Evolutionary conservation across 1,140 invertebrate genomes (phyloP).

Genomic region (Anoplophora glabripennis): DNA sequence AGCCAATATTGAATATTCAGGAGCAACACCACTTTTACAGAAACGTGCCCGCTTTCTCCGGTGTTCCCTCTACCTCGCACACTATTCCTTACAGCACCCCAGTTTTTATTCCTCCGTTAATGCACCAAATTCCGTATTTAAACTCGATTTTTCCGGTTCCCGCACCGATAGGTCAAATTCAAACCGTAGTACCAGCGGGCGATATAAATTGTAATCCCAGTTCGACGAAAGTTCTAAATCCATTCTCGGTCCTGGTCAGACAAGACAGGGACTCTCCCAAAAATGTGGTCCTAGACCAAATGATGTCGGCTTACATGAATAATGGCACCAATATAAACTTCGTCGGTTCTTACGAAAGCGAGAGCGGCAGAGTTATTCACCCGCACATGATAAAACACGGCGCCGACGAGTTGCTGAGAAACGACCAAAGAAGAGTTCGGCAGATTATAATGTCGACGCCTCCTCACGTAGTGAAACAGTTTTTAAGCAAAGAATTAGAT

Average conservation of each 20-base stretch:
- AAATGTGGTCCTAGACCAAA: too few species aligned
- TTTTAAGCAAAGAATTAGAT: slow-evolving; percentile 21
- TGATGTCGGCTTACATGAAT: too few species aligned
- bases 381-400: not conserved
- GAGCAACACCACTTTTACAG: not conserved
- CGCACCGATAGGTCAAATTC: too few species aligned
- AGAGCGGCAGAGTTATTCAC: not conserved
- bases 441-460: slow-evolving; percentile 1
- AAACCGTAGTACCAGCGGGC: too few species aligned
- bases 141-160: not conserved
- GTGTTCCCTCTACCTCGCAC: not conserved
- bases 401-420: not conserved
- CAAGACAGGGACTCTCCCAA: too few species aligned
- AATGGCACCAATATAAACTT: not conserved
- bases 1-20: not conserved
- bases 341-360: not conserved
- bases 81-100: not conserved
- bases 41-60: not conserved
- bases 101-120: not conserved
- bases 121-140: not conserved
- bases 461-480: slow-evolving; percentile 9
- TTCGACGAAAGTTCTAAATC: too few species aligned
- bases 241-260: too few species aligned
- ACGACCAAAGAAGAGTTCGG: slow-evolving; percentile 3
- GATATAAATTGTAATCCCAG: too few species aligned